A percentile compares a stretch with the other conserved stretches of the same genome.
Evolutionary conservation across 2,888 invertebrate genomes (phyloP).

Genomic region (Rhingia rostrata): DNA sequence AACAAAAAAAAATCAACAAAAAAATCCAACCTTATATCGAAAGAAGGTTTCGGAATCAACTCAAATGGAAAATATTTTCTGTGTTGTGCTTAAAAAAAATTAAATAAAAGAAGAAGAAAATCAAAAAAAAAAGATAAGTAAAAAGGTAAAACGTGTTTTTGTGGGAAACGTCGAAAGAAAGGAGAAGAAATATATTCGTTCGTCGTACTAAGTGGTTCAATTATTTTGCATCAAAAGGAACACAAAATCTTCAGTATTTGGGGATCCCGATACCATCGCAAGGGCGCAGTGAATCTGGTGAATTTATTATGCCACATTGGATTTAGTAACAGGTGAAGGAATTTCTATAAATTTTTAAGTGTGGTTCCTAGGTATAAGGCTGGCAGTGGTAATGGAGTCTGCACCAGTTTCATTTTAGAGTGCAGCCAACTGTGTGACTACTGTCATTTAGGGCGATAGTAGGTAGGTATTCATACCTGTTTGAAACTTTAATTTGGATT

Average conservation of each 20-base stretch:
- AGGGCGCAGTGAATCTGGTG: conserved; percentile 42
- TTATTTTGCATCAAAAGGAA: conserved; percentile 70
- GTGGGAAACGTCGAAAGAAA: conserved; percentile 66
- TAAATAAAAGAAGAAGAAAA: conserved; percentile 28
- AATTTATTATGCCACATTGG: conserved; percentile 68
- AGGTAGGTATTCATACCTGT: no score
- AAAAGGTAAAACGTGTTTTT: conserved; percentile 74
- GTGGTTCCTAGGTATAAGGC: conserved; percentile 4
- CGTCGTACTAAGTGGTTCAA: conserved; percentile 72
- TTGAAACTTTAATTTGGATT: no score
- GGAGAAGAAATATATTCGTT: conserved; percentile 67
- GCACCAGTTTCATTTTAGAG: background rate
- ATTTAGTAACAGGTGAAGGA: conserved; percentile 68
- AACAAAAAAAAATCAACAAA: conserved; percentile 37
- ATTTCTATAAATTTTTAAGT: conserved; percentile 45
- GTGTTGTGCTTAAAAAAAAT: conserved; percentile 55
- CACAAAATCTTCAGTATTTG: conserved; percentile 32
- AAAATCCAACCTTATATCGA: conserved; percentile 23
- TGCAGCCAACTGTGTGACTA: conserved; percentile 5
- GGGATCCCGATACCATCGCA: conserved; percentile 46
- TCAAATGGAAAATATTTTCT: conserved; percentile 68
- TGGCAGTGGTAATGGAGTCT: background rate
- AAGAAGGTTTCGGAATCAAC: conserved; percentile 69
- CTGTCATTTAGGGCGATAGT: background rate
- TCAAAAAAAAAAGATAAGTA: conserved; percentile 54